These are phyloP conservation scores for Leucoraja erinaceus DNA, from an alignment of 2,113 vertebrate species.

Conservation along the genomic window DNA sequence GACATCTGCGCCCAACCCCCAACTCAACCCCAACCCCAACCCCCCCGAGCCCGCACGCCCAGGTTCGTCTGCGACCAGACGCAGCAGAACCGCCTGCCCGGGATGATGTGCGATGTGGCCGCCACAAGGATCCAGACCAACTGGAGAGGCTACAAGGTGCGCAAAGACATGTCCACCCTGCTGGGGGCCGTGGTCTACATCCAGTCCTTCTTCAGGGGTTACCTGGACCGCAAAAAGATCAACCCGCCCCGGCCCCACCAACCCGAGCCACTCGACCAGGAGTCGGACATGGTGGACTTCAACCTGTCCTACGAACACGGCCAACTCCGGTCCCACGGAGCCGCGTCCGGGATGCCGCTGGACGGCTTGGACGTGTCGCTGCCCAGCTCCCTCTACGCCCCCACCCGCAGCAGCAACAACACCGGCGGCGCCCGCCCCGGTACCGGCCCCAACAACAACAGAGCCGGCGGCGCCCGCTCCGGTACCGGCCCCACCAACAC, in stretches of 20 bases:
- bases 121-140: neutral
- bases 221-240: neutral
- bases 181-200: neutral
- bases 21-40: too few relatives aligned
- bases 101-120: neutral
- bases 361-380: too few relatives aligned
- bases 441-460: neutral
- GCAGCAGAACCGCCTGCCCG: neutral
- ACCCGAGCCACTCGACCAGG: neutral
- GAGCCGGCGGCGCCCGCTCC: neutral
- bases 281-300: neutral
- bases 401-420: too few relatives aligned
- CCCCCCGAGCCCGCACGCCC: too few relatives aligned
- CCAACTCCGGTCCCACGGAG: too few relatives aligned
- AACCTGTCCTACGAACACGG: neutral
- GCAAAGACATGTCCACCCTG: neutral
- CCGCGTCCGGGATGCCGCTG: too few relatives aligned
- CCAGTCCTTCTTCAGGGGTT: constrained; percentile 18
- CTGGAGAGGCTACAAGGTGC: neutral
- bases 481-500: neutral
- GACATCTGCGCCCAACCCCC: too few relatives aligned
- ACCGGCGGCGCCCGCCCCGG: too few relatives aligned
- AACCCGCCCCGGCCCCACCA: too few relatives aligned
- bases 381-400: too few relatives aligned
- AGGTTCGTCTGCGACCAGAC: too few relatives aligned